A percentile compares a stretch with the other conserved stretches of the same genome.
These are phyloP conservation scores for Drosophila nannoptera DNA, from an alignment of 1,140 invertebrate species.

Conservation along the genomic window DNA sequence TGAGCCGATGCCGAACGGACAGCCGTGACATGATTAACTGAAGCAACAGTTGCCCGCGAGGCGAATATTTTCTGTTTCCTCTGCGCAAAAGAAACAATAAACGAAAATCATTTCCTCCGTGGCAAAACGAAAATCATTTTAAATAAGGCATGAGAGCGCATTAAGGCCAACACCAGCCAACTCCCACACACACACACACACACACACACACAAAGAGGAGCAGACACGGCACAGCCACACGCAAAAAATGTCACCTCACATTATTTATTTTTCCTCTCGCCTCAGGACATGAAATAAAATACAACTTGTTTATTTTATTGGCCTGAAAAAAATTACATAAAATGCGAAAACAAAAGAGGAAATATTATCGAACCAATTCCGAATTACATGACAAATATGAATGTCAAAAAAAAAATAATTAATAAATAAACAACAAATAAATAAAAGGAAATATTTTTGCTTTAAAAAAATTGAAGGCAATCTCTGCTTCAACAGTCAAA, in stretches of 20 bases:
- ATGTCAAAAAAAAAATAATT: background rate
- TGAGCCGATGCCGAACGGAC: slow-evolving; percentile 27
- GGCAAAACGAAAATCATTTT: slow-evolving; percentile 69
- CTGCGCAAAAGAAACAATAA: slow-evolving; percentile 48
- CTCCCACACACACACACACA: slow-evolving; percentile 13
- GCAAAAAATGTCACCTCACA: slow-evolving; percentile 37
- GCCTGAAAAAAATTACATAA: slow-evolving; percentile 37
- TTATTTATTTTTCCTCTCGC: slow-evolving; percentile 54
- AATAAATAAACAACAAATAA: no score
- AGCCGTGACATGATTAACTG: slow-evolving; percentile 40
- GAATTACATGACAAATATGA: background rate
- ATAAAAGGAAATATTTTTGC: no score
- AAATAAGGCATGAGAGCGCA: slow-evolving; percentile 74
- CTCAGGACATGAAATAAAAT: slow-evolving; percentile 27
- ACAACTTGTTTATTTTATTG: slow-evolving; percentile 53
- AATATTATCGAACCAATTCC: background rate
- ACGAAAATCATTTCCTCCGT: slow-evolving; percentile 64
- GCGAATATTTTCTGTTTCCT: slow-evolving; percentile 20
- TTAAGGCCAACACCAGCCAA: slow-evolving; percentile 57
- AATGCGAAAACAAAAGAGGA: slow-evolving; percentile 10
- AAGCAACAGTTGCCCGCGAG: slow-evolving; percentile 21
- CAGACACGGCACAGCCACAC: slow-evolving; percentile 9
- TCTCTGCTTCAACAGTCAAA: no score
- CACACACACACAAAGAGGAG: background rate
- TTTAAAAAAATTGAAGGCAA: no score